Percentiles rank a stretch among this genome's conserved stretches.
Conservation (phyloP, 2,888 invertebrate species). For the Cantharis lateralis region DNA sequence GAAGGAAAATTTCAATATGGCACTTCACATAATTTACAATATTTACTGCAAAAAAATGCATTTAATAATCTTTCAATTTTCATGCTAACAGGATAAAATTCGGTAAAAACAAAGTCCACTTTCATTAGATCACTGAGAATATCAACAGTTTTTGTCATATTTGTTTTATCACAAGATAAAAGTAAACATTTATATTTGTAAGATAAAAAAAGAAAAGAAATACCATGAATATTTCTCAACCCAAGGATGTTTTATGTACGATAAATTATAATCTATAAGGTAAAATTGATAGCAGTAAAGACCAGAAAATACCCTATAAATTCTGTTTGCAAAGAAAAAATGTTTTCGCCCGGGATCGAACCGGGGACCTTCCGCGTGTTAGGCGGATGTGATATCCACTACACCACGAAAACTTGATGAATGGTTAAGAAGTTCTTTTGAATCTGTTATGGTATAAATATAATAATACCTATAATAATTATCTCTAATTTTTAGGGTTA, state of each 20-base stretch:
- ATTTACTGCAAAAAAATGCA: no score
- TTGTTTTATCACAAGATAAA: neutral
- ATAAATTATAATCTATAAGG: neutral
- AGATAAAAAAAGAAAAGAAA: neutral
- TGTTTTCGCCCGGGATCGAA: conserved; percentile 89
- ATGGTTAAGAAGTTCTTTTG: no score
- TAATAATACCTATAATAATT: no score
- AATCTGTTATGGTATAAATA: no score
- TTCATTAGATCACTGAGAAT: neutral
- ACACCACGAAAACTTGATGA: conserved; percentile 75
- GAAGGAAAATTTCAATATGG: no score
- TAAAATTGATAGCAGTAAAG: neutral
- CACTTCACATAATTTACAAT: no score
- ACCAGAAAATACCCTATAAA: no score
- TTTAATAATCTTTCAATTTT: no score
- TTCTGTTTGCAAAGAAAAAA: neutral
- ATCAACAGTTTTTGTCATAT: neutral
- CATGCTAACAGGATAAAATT: neutral
- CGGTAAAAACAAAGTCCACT: neutral
- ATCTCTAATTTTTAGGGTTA: no score
- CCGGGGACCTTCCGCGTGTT: conserved; percentile 90
- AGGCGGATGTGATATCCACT: conserved; percentile 91
- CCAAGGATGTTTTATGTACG: neutral
- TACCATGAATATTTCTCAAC: neutral
- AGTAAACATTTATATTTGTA: no score